These are phyloP conservation scores for Drosophila equinoxialis DNA, from an alignment of 1,140 invertebrate genomes.

Conservation along the genomic window DNA sequence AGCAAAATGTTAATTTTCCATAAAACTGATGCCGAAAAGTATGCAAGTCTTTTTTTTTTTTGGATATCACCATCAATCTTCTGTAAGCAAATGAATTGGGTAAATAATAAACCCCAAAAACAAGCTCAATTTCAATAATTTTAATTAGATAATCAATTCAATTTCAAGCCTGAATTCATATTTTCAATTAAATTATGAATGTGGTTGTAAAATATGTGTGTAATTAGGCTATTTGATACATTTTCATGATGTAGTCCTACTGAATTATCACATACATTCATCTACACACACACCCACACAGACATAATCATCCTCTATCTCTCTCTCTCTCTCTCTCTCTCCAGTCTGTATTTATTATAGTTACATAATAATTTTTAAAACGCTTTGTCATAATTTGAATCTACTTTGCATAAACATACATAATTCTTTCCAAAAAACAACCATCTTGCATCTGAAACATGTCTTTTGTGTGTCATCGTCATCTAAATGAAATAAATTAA, in stretches of 20 bases:
- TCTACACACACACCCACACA: not conserved
- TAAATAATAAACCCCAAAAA: not conserved
- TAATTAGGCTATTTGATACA: not conserved
- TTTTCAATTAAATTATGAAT: conserved; percentile 1
- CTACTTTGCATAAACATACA: conserved; percentile 45
- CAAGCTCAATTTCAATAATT: not conserved
- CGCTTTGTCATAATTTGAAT: conserved; percentile 25
- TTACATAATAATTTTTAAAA: not conserved
- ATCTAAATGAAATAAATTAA: not conserved
- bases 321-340: conserved; percentile 49
- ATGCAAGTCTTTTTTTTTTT: not conserved
- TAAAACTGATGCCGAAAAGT: conserved; percentile 2
- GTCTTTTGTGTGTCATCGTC: conserved; percentile 30
- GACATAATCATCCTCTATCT: conserved; percentile 42
- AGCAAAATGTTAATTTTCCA: too few species aligned
- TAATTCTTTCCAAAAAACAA: conserved; percentile 10
- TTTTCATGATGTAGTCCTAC: not conserved
- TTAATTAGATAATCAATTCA: not conserved
- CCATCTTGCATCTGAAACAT: conserved; percentile 23
- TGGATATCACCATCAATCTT: not conserved
- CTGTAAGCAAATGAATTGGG: not conserved
- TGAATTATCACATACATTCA: not conserved
- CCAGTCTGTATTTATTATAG: conserved; percentile 29
- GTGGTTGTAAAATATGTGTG: not conserved
- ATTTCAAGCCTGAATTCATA: not conserved